A percentile compares a stretch with the other conserved stretches of the same genome.
Conservation (phyloP, 2,113 vertebrate species). For the Notechis scutatus region DNA sequence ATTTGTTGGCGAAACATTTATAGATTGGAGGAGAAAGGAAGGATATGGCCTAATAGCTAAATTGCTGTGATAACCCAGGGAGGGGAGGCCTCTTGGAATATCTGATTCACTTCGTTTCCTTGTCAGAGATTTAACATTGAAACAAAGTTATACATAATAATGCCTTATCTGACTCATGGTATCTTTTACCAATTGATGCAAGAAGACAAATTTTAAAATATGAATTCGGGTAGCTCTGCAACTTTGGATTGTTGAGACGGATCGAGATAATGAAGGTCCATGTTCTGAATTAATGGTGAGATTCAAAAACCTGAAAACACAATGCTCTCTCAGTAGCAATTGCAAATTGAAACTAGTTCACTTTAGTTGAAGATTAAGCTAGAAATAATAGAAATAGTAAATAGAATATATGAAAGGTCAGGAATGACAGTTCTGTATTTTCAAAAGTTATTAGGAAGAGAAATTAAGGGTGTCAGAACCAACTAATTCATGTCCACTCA, state of each 20-base stretch:
- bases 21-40: slow-evolving; percentile 31
- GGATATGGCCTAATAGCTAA: slow-evolving; percentile 29
- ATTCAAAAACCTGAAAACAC: neutral
- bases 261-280: neutral
- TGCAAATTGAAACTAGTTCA: neutral
- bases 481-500: neutral
- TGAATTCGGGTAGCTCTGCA: neutral
- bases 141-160: neutral
- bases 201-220: slow-evolving; percentile 36
- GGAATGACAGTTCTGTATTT: neutral
- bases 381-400: neutral
- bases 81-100: neutral
- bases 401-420: neutral
- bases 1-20: slow-evolving; percentile 26
- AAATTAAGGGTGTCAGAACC: neutral
- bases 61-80: slow-evolving; percentile 37
- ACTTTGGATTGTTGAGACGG: neutral
- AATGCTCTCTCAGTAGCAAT: neutral
- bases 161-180: slow-evolving; percentile 7
- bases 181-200: slow-evolving; percentile 21
- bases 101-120: slow-evolving; percentile 39
- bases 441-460: neutral
- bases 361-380: neutral
- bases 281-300: neutral
- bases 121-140: slow-evolving; percentile 26